A percentile compares a stretch with the other conserved stretches of the same genome.
Evolutionary conservation across 2,797 vertebrate species (phyloP).

Genomic region (Poecile montanus): DNA sequence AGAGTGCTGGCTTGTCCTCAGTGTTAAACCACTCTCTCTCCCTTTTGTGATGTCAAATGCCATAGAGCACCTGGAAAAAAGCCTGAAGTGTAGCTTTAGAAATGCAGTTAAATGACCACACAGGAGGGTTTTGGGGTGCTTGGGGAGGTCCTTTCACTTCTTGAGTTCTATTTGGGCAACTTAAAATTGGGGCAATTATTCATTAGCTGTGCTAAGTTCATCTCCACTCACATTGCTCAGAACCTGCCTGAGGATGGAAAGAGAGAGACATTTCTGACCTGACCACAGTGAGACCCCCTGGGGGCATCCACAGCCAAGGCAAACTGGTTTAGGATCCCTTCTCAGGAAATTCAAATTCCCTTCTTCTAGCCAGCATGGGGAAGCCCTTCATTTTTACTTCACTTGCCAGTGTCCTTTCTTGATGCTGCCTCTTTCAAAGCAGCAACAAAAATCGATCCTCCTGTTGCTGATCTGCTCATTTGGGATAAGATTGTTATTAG

Average conservation of each 20-base stretch:
- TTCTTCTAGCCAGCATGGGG: not conserved
- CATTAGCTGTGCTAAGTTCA: not conserved
- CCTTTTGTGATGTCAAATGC: not conserved
- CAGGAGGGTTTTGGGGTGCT: not conserved
- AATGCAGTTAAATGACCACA: not conserved
- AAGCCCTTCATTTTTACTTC: not conserved
- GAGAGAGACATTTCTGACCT: not conserved
- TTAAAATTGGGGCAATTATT: not conserved
- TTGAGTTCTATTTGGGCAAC: not conserved
- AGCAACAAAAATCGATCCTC: not conserved
- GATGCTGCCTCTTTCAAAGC: not conserved
- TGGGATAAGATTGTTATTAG: not conserved
- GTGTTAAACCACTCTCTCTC: not conserved
- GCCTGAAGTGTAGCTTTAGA: not conserved
- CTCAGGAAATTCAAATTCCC: not conserved
- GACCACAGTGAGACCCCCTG: not conserved
- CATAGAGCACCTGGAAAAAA: not conserved
- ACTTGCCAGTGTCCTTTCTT: not conserved
- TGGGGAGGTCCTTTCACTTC: not conserved
- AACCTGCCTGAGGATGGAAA: not conserved
- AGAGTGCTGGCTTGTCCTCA: not conserved
- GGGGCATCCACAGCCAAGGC: not conserved
- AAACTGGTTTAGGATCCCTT: not conserved
- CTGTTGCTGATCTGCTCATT: conserved; percentile 27
- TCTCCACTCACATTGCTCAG: not conserved